Evolutionary conservation across 1,140 invertebrate species (phyloP).

Genomic region (Geopemphigus sp.): DNA sequence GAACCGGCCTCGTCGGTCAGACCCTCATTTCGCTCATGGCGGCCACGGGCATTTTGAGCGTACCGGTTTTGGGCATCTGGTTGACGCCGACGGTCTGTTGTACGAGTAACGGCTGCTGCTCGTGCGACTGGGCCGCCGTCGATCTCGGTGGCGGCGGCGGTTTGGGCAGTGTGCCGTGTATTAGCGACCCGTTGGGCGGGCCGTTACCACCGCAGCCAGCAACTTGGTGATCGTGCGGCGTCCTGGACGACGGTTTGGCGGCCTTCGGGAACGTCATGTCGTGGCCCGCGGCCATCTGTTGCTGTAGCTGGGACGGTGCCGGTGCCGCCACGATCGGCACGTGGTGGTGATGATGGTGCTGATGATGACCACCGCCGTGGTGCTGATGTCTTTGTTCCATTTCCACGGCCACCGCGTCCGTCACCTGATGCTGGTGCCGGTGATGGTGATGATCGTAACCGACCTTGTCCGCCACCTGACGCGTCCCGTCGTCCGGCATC

Average conservation of each 20-base stretch:
- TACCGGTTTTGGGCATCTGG: constrained; percentile 34
- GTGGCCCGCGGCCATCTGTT: constrained; percentile 62
- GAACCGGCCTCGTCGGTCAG: constrained; percentile 28
- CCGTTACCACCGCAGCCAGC: too few species aligned
- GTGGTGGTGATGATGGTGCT: constrained; percentile 24
- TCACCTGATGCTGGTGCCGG: constrained; percentile 53
- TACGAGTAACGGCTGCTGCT: constrained; percentile 59
- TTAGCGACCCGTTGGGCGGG: constrained; percentile 61
- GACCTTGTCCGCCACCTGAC: neutral
- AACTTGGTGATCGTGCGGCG: constrained; percentile 65
- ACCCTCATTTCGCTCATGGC: constrained; percentile 51
- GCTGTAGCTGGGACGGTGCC: constrained; percentile 57
- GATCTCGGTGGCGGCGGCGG: constrained; percentile 61
- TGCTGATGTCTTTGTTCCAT: constrained; percentile 34
- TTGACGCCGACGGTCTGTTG: constrained; percentile 10
- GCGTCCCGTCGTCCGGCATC: neutral
- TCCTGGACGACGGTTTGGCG: constrained; percentile 65
- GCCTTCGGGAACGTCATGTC: constrained; percentile 65
- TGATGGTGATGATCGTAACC: constrained; percentile 53
- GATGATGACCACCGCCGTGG: neutral
- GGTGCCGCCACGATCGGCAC: neutral
- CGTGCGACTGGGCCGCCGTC: constrained; percentile 61
- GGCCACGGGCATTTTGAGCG: constrained; percentile 50
- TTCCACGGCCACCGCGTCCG: constrained; percentile 29
- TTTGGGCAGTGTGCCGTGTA: constrained; percentile 57